Evolutionary conservation across 1,140 invertebrate genomes (phyloP), one percentile per base, ranked within the genome.

Genomic region (Formica selysi): DNA sequence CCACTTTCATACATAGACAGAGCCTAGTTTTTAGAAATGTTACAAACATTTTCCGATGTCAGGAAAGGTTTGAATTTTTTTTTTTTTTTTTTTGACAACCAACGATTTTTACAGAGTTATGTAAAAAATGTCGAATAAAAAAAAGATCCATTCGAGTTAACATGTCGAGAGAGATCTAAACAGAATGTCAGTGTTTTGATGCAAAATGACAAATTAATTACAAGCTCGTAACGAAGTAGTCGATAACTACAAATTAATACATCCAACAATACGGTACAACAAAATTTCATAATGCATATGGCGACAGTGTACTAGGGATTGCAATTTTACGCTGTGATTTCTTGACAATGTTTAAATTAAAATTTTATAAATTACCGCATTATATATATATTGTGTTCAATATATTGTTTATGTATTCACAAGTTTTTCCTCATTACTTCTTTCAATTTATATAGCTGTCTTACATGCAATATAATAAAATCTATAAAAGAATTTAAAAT

Each of bases 191-290:
- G 0, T 61, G 29, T 62, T 62, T 51, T 48, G 38, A 61, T 83
- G 68, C 38, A 83, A 48, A 61, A 74, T 38, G 79, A 73, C 68
- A 83, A 83, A 83, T 83, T 83, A 83, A 83, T 83, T 61, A 62
- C 67, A 61, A 83, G 29, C 61, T 61, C 19, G 68, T 62, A 83
- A 83, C 68, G 68, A 83, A 74, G 54, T 54, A 54, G n/a, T 83
- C 68, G 57, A 73, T 74, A 83, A 61, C 29, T 61, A 13, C n/a
- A 16, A 61, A 83, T 83, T 83, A 83, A 83, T 83, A 16, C 16
- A 62, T 83, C 29, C 54, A 61, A 61, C 68, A 32, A 32, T 41
- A 4, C 3, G 8, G 3, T 44, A 36, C 19, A 73, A 32, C 38
- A 61, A 61, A 44, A 81, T 62, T 61, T 62, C 11, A 70, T 19